A percentile compares a stretch with the other conserved stretches of the same genome.
phyloP scores from a whole-genome alignment of 2,888 invertebrate species.

The Pollenia amentaria region DNA sequence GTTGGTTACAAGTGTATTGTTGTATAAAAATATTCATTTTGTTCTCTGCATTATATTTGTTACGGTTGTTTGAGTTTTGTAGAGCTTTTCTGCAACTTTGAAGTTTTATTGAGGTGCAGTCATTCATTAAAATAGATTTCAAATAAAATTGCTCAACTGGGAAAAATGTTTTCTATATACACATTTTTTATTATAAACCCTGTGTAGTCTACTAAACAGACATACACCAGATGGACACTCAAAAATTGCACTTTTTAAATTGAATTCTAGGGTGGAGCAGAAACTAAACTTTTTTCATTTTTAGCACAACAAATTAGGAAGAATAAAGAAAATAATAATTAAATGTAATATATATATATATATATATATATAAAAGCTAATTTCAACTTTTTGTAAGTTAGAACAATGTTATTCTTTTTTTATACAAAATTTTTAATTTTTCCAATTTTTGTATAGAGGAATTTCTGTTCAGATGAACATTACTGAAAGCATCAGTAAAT shows the following conservation, averaged over 20 bases:
- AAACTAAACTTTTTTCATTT: conserved; percentile 1
- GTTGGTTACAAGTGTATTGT: conserved; percentile 37
- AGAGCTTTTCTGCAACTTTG: conserved; percentile 50
- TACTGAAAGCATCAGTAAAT: no score
- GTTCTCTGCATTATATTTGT: conserved; percentile 31
- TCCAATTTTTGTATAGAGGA: no score
- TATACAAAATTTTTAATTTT: no score
- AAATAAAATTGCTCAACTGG: conserved; percentile 64
- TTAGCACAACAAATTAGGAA: no score
- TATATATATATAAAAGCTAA: no score
- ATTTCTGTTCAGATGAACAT: no score
- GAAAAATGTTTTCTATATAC: conserved; percentile 50
- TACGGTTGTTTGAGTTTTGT: conserved; percentile 50
- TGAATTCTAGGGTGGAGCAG: not conserved
- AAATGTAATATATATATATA: conserved; percentile 1
- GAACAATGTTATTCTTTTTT: no score
- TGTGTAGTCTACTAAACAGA: conserved; percentile 48
- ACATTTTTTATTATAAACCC: conserved; percentile 49
- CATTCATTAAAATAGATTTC: conserved; percentile 62
- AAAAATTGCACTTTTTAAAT: conserved; percentile 24
- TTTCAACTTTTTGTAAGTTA: no score
- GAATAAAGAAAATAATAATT: not conserved
- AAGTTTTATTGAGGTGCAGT: conserved; percentile 64
- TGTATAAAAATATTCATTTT: conserved; percentile 2
- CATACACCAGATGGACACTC: conserved; percentile 1